phyloP scores from a whole-genome alignment of 2,888 invertebrate species.

The Matsumyia berberina region DNA sequence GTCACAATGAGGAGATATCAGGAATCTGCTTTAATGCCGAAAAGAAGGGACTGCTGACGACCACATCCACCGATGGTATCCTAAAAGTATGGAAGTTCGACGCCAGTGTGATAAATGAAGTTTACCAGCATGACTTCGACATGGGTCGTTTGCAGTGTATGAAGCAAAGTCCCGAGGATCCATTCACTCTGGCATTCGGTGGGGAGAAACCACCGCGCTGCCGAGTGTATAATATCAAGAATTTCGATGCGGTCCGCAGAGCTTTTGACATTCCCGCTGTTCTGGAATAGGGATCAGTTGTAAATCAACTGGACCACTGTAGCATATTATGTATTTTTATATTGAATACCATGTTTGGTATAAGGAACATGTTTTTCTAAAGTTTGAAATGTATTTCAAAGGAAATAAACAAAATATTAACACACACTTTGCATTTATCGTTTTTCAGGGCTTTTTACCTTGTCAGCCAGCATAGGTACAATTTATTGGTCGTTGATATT shows the following conservation, averaged over 20 bases:
- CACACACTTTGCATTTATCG: too few species aligned
- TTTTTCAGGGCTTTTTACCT: too few species aligned
- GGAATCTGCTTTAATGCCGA: slow-evolving; percentile 90
- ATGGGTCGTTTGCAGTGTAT: slow-evolving; percentile 91
- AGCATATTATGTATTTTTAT: slow-evolving; percentile 4
- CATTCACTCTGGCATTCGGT: slow-evolving; percentile 92
- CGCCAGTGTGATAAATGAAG: slow-evolving; percentile 79
- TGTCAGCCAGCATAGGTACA: too few species aligned
- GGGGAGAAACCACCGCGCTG: slow-evolving; percentile 93
- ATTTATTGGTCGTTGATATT: too few species aligned
- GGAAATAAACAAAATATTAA: too few species aligned
- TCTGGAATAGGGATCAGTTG: slow-evolving; percentile 19
- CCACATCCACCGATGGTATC: slow-evolving; percentile 91
- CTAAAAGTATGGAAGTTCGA: slow-evolving; percentile 93
- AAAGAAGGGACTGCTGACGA: slow-evolving; percentile 91
- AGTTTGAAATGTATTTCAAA: slow-evolving; percentile 4
- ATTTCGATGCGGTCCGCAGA: slow-evolving; percentile 82
- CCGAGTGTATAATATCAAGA: slow-evolving; percentile 85
- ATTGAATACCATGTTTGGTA: background rate
- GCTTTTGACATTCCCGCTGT: slow-evolving; percentile 80
- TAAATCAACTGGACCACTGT: background rate
- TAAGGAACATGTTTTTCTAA: background rate
- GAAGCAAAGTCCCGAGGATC: slow-evolving; percentile 91
- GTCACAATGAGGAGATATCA: slow-evolving; percentile 94
- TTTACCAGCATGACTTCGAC: slow-evolving; percentile 85